A percentile compares a stretch with the other conserved stretches of the same genome.
Evolutionary conservation across 2,113 vertebrate genomes (phyloP).

Genomic region (Tautogolabrus adspersus): DNA sequence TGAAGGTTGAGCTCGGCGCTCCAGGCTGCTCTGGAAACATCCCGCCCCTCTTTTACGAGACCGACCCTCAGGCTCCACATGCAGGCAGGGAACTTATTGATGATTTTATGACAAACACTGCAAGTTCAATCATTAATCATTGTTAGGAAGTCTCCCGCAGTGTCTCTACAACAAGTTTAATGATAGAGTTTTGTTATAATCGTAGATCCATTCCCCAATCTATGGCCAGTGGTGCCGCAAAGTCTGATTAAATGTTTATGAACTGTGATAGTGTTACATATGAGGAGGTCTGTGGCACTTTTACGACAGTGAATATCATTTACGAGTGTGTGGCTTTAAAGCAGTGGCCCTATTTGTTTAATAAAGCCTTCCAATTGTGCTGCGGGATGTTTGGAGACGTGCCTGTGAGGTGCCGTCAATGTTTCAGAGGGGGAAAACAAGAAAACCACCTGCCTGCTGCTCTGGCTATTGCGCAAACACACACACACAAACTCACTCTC

Average conservation of each 20-base stretch:
- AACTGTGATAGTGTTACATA: background rate
- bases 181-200: background rate
- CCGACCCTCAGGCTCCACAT: constrained; percentile 15
- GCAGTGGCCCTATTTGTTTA: constrained; percentile 6
- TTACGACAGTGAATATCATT: background rate
- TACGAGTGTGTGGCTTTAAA: background rate
- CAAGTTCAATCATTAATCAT: background rate
- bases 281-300: background rate
- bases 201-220: background rate
- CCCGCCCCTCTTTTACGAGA: constrained; percentile 4
- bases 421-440: constrained; percentile 29
- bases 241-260: background rate
- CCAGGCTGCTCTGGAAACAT: constrained; percentile 19
- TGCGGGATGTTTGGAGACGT: constrained; percentile 28
- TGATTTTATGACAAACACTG: background rate
- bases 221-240: background rate
- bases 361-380: background rate
- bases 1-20: constrained; percentile 10
- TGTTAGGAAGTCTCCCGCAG: background rate
- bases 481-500: background rate
- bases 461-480: constrained; percentile 23
- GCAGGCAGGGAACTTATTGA: constrained; percentile 12
- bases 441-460: constrained; percentile 41
- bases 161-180: background rate
- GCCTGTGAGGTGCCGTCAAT: constrained; percentile 4